Conservation (phyloP, 2,113 vertebrate species). For the Sarotherodon lohbergeri region DNA sequence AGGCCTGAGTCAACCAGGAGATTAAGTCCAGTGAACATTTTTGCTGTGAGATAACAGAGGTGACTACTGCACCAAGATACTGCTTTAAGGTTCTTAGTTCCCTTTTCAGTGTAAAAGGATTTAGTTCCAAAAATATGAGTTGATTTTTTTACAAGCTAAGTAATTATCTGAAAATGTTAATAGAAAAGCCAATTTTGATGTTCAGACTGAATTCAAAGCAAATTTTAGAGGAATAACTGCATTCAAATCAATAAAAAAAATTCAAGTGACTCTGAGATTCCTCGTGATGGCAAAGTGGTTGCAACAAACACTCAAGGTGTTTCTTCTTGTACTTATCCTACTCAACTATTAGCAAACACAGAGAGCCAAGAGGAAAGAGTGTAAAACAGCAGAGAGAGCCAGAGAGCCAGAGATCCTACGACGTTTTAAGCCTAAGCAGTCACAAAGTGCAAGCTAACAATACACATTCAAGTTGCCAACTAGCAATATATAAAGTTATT, state of each 20-base stretch:
- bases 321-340: background rate
- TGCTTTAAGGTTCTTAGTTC: background rate
- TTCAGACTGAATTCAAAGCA: background rate
- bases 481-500: background rate
- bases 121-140: background rate
- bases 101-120: background rate
- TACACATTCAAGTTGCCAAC: background rate
- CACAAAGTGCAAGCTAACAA: background rate
- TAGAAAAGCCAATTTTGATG: background rate
- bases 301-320: background rate
- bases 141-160: background rate
- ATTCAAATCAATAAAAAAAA: background rate
- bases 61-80: background rate
- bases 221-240: background rate
- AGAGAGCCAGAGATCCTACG: background rate
- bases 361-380: background rate
- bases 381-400: background rate
- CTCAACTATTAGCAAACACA: background rate
- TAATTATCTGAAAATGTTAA: background rate
- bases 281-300: background rate
- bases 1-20: background rate
- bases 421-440: background rate
- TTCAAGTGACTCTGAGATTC: background rate
- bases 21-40: background rate
- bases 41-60: background rate